A percentile compares a stretch with the other conserved stretches of the same genome.
Conservation (phyloP, 2,888 invertebrate genomes). For the Fragum sueziense region DNA sequence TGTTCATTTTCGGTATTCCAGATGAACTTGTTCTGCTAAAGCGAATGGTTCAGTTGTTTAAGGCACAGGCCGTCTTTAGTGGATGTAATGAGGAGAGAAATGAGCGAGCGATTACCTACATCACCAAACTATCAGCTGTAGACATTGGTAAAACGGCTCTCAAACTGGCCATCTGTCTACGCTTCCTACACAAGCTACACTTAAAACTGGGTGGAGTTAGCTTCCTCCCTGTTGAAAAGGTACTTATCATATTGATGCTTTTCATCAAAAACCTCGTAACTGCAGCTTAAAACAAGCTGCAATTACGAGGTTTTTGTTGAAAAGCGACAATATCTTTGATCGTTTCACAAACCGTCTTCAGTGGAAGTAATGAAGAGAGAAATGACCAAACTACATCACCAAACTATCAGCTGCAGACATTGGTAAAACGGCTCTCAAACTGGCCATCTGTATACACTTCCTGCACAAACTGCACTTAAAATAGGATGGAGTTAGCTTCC, state of each 20-base stretch:
- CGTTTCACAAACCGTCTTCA: too few relatives aligned
- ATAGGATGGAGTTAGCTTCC: neutral
- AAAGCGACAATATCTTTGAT: too few relatives aligned
- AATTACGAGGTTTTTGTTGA: too few relatives aligned
- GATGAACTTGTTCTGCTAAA: neutral
- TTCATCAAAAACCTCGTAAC: neutral
- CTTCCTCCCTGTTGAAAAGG: neutral
- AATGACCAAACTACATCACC: neutral
- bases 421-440: neutral
- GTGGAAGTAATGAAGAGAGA: neutral
- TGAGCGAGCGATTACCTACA: neutral
- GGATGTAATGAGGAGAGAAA: neutral
- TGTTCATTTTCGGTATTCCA: neutral
- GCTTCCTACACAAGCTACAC: neutral
- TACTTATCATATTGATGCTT: neutral
- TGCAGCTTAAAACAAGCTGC: neutral
- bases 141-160: neutral
- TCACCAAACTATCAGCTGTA: neutral
- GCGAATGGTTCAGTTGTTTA: neutral
- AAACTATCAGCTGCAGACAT: neutral
- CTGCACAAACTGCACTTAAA: neutral
- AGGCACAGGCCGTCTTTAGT: neutral
- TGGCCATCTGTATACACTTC: neutral
- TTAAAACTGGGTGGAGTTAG: neutral
- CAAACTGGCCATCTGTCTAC: neutral